phyloP scores from a whole-genome alignment of 1,140 invertebrate genomes.

The Ostrea edulis region DNA sequence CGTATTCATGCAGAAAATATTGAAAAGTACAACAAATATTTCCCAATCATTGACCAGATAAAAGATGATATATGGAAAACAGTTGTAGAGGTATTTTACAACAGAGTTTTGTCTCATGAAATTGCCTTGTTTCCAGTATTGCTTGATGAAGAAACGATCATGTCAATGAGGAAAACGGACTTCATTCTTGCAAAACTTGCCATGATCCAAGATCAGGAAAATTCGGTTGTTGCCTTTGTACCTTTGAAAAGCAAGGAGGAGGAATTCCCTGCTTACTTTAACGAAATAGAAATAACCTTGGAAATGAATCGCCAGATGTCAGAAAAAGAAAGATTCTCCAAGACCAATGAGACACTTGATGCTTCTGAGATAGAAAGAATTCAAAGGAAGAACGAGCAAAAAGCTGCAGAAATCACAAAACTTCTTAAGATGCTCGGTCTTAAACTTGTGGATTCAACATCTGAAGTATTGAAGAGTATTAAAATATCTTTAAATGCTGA shows the following conservation, averaged over 20 bases:
- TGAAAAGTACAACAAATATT: background rate
- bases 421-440: background rate
- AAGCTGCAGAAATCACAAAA: background rate
- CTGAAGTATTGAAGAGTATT: background rate
- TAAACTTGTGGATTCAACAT: background rate
- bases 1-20: background rate
- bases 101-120: background rate
- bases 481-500: background rate
- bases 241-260: background rate
- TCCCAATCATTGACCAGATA: background rate
- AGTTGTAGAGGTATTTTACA: background rate
- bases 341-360: too few relatives aligned
- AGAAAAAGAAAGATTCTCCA: background rate
- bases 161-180: background rate
- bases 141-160: background rate
- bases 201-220: background rate
- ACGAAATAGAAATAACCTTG: background rate
- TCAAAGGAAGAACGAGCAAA: background rate
- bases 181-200: background rate
- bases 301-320: background rate
- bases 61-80: constrained; percentile 5
- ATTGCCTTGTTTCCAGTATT: background rate
- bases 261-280: background rate
- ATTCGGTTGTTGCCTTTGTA: background rate
- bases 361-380: too few relatives aligned